Conservation (phyloP, 2,888 invertebrate species). For the Lasioglossum lativentre region DNA sequence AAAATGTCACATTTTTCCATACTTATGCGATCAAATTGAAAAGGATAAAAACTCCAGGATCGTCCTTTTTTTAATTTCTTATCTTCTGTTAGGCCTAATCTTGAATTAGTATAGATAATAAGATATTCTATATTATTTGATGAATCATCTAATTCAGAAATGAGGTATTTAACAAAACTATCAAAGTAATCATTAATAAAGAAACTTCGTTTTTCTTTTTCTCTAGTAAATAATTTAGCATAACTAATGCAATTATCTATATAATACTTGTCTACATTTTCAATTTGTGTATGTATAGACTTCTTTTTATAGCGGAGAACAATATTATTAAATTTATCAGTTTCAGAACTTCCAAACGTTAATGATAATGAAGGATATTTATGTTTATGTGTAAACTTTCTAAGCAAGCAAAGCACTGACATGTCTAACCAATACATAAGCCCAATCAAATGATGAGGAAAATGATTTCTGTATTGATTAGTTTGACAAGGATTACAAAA, state of each 20-base stretch:
- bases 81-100: slow-evolving; percentile 63
- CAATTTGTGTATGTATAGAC: neutral
- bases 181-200: slow-evolving; percentile 68
- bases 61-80: neutral
- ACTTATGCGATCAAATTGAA: slow-evolving; percentile 28
- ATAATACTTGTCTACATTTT: neutral
- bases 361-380: neutral
- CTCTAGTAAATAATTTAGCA: neutral
- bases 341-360: neutral
- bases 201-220: slow-evolving; percentile 55
- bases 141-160: slow-evolving; percentile 49
- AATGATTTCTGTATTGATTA: neutral
- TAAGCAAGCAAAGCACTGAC: neutral
- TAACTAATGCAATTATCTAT: neutral
- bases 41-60: neutral
- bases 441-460: neutral
- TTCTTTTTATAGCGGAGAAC: neutral
- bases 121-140: slow-evolving; percentile 68
- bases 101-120: slow-evolving; percentile 71
- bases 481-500: neutral
- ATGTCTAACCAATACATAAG: neutral
- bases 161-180: slow-evolving; percentile 70
- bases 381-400: neutral
- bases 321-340: neutral
- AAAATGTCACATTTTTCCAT: slow-evolving; percentile 1